Base-by-base conservation (phyloP, 2,888 invertebrate genomes). In the Sisyra terminalis region DNA sequence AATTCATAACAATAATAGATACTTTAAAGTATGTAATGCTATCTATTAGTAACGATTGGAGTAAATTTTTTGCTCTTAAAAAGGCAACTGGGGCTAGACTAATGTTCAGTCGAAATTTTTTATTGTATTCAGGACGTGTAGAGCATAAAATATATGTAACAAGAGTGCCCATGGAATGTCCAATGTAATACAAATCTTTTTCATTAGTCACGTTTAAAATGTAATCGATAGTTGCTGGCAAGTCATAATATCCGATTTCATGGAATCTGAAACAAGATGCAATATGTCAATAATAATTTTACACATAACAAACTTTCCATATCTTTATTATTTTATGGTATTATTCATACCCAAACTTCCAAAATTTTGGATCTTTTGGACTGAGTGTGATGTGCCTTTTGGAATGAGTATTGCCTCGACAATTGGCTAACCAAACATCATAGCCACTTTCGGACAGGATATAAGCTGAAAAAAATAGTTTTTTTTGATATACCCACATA, bases 141-240 rank as follows among this genome's bases (percentile, higher is more conserved):
- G 67, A 61, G 40, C 60, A 55, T 54, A 67, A 53, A n/a, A 66
- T 64, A 45, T 62, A 63, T 47, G 61, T 63, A 44, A 59, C 56
- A 6, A 66, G 61, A 1, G 65, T 63, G 17, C 75, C 77, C 59
- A 78, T 73, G 1, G 73, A 76, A 53, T 78, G 75, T 1, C 77
- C 78, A n/a, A 75, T 57, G 55, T 73, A 77, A 49, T 62, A 64
- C 8, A 79, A 46, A 38, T 65, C 56, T 10, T 59, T 48, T 30
- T 67, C 60, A 1, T 63, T 60, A 0, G 75, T 73, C 15, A 49
- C 49, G 2, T 59, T 54, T 36, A 76, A 55, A 3, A 73, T 65
- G 52, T 70, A 69, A 51, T 78, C 70, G 18, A 79, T 63, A 50
- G 64, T 66, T 1, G 73, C 71, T 2, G 77, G 73, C 14, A 78